phyloP scores from a whole-genome alignment of 2,113 vertebrate species.

The Rafetus swinhoei region DNA sequence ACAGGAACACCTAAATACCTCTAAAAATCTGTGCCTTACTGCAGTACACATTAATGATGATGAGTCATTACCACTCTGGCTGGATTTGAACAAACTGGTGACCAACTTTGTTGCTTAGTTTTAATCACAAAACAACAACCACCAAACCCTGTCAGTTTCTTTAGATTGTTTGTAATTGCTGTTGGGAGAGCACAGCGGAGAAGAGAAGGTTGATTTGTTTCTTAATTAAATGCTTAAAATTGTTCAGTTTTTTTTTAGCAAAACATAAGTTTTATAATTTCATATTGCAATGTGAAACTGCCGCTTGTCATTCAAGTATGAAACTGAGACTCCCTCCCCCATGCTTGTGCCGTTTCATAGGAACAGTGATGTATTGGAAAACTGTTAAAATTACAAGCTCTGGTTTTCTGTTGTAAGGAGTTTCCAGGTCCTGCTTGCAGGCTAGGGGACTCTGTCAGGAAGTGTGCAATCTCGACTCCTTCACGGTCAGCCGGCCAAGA shows the following conservation, averaged over 20 bases:
- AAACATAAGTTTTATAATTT: background rate
- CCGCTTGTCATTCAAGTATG: background rate
- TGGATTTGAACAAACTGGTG: background rate
- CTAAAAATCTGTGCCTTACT: background rate
- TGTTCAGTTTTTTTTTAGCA: background rate
- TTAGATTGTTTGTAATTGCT: background rate
- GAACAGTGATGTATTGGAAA: background rate
- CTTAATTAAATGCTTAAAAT: background rate
- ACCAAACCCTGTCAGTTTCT: background rate
- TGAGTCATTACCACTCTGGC: accelerated
- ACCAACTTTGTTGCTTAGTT: background rate
- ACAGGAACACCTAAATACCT: background rate
- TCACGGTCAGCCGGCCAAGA: background rate
- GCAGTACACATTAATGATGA: background rate
- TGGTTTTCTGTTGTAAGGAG: background rate
- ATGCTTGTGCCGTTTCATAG: background rate
- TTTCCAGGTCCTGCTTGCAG: background rate
- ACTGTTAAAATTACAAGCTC: background rate
- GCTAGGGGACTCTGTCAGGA: background rate
- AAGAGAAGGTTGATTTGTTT: background rate
- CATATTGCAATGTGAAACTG: background rate
- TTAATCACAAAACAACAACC: background rate
- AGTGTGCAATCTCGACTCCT: background rate
- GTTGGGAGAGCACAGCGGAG: background rate
- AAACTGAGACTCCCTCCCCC: background rate